A percentile compares a stretch with the other conserved stretches of the same genome.
Evolutionary conservation across 2,888 invertebrate species (phyloP).

Genomic region (Clusia tigrina): DNA sequence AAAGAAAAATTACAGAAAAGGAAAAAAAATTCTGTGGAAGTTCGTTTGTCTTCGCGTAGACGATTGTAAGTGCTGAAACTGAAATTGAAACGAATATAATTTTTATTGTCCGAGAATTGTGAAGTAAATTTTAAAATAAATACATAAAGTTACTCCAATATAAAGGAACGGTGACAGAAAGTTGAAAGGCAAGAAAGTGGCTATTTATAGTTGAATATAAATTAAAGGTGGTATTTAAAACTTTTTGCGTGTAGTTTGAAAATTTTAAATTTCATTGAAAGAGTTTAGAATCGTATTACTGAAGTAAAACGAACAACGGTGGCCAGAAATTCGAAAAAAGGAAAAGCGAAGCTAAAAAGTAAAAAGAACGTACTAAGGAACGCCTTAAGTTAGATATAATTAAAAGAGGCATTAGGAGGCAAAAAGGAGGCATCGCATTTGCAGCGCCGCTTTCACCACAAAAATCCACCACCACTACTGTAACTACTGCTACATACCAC

Average conservation of each 20-base stretch:
- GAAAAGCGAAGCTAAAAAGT: not conserved
- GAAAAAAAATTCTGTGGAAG: conserved; percentile 30
- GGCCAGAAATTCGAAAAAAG: too few species aligned
- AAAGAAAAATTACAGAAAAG: conserved; percentile 27
- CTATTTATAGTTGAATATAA: not conserved
- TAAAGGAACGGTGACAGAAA: not conserved
- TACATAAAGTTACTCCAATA: not conserved
- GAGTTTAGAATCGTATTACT: too few species aligned
- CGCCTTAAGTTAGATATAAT: not conserved
- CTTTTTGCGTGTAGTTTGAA: not conserved
- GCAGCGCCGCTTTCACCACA: not conserved
- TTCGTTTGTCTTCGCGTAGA: conserved; percentile 30
- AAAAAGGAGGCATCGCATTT: not conserved
- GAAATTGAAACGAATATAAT: conserved; percentile 22
- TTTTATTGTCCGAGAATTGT: not conserved
- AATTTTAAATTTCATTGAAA: not conserved
- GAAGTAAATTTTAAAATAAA: not conserved
- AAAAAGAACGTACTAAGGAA: not conserved
- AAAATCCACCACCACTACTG: not conserved
- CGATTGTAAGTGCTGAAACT: conserved; percentile 28
- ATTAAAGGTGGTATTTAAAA: too few species aligned
- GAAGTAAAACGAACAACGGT: not conserved
- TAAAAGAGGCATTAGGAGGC: not conserved
- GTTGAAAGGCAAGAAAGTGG: not conserved
- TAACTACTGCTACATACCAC: not conserved